These are phyloP conservation scores for Drosophila bocqueti DNA, from an alignment of 1,140 invertebrate species.

Conservation along the genomic window DNA sequence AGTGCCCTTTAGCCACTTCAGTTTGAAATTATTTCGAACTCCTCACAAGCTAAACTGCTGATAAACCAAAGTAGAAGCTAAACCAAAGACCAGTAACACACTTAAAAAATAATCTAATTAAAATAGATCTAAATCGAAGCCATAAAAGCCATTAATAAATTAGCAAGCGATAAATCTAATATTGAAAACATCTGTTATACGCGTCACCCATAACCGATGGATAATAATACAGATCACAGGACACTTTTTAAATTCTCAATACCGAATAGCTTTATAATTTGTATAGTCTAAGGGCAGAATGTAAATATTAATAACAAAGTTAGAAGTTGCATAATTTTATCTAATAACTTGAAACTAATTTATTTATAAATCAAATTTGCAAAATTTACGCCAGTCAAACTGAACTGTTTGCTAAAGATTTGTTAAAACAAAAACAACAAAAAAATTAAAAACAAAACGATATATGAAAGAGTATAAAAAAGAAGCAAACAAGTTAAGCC, in stretches of 20 bases:
- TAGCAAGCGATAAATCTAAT: slow-evolving; percentile 28
- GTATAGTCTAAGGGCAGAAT: slow-evolving; percentile 30
- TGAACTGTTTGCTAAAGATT: slow-evolving; percentile 55
- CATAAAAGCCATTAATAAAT: slow-evolving; percentile 31
- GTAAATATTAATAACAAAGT: slow-evolving; percentile 24
- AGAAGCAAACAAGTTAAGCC: slow-evolving; percentile 14
- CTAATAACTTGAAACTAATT: slow-evolving; percentile 42
- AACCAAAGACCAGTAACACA: slow-evolving; percentile 46
- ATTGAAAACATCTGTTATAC: slow-evolving; percentile 13
- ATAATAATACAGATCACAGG: slow-evolving; percentile 4
- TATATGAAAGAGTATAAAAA: slow-evolving; percentile 20
- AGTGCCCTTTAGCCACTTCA: slow-evolving; percentile 21
- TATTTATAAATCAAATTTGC: slow-evolving; percentile 45
- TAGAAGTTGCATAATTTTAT: slow-evolving; percentile 44
- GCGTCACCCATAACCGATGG: background rate
- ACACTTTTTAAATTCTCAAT: slow-evolving; percentile 58
- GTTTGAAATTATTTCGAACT: slow-evolving; percentile 36
- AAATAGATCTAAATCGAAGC: slow-evolving; percentile 27
- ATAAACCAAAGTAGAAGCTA: slow-evolving; percentile 48
- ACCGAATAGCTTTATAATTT: slow-evolving; percentile 53
- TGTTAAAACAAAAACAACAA: slow-evolving; percentile 22
- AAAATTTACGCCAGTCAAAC: slow-evolving; percentile 47
- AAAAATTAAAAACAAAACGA: background rate
- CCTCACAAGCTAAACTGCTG: slow-evolving; percentile 58
- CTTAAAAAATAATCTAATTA: slow-evolving; percentile 2